Base-by-base conservation (phyloP, 2,888 invertebrate genomes). In the Drosophila nr. fundita region DNA sequence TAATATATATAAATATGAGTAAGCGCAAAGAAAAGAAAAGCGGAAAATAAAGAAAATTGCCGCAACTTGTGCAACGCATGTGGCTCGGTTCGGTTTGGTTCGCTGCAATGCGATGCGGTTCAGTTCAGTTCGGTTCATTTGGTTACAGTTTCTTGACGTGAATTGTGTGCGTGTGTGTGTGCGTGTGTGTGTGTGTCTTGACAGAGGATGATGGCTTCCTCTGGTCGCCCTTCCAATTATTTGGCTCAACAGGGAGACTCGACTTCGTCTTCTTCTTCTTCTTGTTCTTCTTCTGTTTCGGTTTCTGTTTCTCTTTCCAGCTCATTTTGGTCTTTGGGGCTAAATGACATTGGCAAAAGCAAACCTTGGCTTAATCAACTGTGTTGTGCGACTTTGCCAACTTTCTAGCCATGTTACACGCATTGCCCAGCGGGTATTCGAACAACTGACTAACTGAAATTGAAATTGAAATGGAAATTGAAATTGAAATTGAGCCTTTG, bases 311-410 rank as follows among this genome's bases (percentile, higher is more conserved):
- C 38, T 45, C n/a, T 40, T 40, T 10, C n/a, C 40, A 40, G 40
- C 11, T 42, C 5, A 11, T 52, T 36, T 52, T 13, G 49, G 45
- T 45, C 45, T 45, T 45, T 45, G 4, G 45, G 55, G 55, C 55
- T 24, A 38, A 42, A 50, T 72, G 73, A 57, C 63, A 45, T 40
- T 40, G 45, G 53, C 36, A 52, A 62, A 68, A 60, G 61, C 67
- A 78, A 78, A 67, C 68, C 80, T 80, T 76, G 81, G 67, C 59
- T 79, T 79, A 79, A 79, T 79, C 73, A 76, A 79, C 78, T 76
- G 53, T 68, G 55, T 72, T 69, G 7, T 63, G 68, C 63, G 53
- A 42, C 52, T 21, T 38, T 54, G 45, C 55, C 18, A 67, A 64
- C 53, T 61, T 61, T 53, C 40, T 42, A 40, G 24, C 27, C 52